These are phyloP conservation scores for Mesocricetus auratus DNA, from an alignment of 2,113 vertebrate species.

Conservation along the genomic window DNA sequence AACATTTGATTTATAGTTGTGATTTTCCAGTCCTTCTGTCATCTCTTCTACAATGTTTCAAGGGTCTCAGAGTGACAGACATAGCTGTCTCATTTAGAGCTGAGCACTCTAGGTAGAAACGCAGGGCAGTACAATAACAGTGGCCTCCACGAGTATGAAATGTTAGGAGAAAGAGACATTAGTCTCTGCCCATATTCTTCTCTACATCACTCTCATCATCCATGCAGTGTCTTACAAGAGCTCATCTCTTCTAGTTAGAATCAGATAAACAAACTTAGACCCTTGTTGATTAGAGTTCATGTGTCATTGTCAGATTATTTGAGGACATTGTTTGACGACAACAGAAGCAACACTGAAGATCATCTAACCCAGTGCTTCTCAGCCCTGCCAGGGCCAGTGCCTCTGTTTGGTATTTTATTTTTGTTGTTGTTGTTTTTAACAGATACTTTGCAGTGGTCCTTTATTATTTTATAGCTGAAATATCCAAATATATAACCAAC, in stretches of 20 bases:
- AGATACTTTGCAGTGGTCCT: neutral
- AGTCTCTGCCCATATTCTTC: neutral
- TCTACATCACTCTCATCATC: neutral
- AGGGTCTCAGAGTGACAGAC: neutral
- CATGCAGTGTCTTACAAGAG: constrained; percentile 8
- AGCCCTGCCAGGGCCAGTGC: neutral
- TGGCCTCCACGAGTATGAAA: constrained; percentile 25
- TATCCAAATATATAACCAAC: constrained; percentile 45
- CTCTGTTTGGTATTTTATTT: neutral
- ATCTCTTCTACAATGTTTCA: neutral
- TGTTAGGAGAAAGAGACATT: neutral
- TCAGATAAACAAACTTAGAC: neutral
- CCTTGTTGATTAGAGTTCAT: neutral
- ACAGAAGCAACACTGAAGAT: neutral
- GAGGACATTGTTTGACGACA: neutral
- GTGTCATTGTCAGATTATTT: neutral
- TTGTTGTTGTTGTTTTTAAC: neutral
- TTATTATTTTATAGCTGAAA: constrained; percentile 42
- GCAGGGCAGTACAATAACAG: neutral
- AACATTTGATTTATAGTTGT: neutral
- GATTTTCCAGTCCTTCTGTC: neutral
- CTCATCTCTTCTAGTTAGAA: neutral
- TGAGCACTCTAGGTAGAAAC: neutral
- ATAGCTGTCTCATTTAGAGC: neutral
- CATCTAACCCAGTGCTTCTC: neutral